These are phyloP conservation scores for Coptodon bakossiorum DNA, from an alignment of 2,113 vertebrate species.

Conservation along the genomic window DNA sequence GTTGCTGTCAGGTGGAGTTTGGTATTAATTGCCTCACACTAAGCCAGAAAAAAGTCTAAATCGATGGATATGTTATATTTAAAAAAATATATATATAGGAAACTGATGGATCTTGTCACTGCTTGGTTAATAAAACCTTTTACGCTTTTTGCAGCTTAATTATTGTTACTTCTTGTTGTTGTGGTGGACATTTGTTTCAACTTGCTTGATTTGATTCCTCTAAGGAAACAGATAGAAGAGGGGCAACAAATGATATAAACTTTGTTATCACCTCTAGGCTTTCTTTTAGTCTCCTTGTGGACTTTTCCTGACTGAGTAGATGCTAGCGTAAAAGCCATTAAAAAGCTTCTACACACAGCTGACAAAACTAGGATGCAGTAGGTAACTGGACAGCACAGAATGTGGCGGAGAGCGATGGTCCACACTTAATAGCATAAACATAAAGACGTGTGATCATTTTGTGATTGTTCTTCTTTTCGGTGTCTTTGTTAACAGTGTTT, in stretches of 20 bases:
- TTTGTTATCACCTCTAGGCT: neutral
- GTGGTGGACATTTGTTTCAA: neutral
- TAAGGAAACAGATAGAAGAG: neutral
- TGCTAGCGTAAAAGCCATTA: neutral
- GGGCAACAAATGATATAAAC: neutral
- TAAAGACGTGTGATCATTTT: neutral
- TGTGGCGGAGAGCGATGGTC: slow-evolving; percentile 15
- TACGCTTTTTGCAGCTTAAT: neutral
- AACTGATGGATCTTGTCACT: neutral
- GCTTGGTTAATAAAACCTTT: neutral
- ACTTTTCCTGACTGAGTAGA: neutral
- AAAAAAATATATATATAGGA: neutral
- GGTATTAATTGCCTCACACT: neutral
- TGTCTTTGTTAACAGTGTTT: slow-evolving; percentile 33
- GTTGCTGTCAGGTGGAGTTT: neutral
- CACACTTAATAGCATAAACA: neutral
- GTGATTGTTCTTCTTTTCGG: slow-evolving; percentile 23
- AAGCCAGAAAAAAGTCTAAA: neutral
- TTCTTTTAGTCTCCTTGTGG: neutral
- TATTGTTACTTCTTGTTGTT: slow-evolving; percentile 3
- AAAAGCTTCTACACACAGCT: neutral
- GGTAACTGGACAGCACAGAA: slow-evolving; percentile 34
- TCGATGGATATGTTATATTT: neutral
- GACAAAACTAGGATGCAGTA: neutral
- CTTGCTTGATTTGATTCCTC: neutral